Percentiles rank a stretch among this genome's conserved stretches.
Conservation (phyloP, 2,888 invertebrate species). For the Hololepta plana region DNA sequence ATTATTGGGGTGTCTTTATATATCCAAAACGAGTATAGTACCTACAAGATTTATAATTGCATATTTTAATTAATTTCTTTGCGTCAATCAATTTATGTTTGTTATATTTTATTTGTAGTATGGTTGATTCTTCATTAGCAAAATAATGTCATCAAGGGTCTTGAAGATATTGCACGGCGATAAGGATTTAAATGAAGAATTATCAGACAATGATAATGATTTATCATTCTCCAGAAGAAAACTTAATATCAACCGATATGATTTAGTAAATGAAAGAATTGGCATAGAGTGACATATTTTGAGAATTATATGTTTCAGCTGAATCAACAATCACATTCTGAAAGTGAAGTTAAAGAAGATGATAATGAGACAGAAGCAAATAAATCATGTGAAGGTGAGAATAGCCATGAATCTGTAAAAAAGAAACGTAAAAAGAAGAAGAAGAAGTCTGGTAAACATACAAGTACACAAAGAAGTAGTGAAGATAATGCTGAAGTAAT, state of each 20-base stretch:
- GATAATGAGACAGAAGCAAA: constrained; percentile 44
- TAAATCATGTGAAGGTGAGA: constrained; percentile 30
- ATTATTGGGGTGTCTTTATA: too few species aligned
- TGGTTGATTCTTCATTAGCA: background rate
- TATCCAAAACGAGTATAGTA: too few species aligned
- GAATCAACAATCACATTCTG: constrained; percentile 46
- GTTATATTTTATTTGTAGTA: too few species aligned
- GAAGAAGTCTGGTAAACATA: constrained; percentile 37
- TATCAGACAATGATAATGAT: constrained; percentile 35
- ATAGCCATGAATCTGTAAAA: constrained; percentile 29
- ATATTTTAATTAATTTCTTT: background rate
- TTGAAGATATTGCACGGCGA: constrained; percentile 45
- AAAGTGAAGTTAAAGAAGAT: constrained; percentile 51
- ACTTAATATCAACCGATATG: constrained; percentile 47
- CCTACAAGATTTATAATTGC: too few species aligned
- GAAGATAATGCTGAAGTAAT: constrained; percentile 44
- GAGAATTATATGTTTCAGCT: constrained; percentile 27
- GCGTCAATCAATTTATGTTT: too few species aligned
- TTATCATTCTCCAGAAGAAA: constrained; percentile 25
- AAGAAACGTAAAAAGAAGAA: constrained; percentile 46
- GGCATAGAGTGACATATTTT: constrained; percentile 2
- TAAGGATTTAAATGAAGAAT: constrained; percentile 30
- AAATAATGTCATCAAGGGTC: constrained; percentile 43
- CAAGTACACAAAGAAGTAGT: constrained; percentile 34
- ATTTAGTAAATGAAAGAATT: constrained; percentile 36